Evolutionary conservation across 2,113 vertebrate species (phyloP), one percentile per base, ranked within the genome.

Genomic region (Gobio gobio): DNA sequence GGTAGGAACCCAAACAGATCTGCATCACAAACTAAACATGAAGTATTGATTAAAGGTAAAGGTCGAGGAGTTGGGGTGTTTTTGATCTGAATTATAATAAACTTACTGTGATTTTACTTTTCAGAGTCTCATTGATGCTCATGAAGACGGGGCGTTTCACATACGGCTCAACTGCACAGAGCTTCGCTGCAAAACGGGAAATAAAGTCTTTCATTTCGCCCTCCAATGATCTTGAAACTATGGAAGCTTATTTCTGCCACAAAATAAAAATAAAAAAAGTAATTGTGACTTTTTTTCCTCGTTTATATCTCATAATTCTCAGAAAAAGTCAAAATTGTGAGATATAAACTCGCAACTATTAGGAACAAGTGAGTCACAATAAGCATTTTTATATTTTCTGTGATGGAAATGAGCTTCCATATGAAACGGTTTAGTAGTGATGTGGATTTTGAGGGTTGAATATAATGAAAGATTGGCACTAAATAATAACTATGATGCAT

Each of bases 121-220:
- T 90, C 89, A 98, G 98, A 92, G 89, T 83, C 90, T 97, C 0
- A 85, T 98, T 86, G 96, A 98, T 0, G 24, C 89, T 0, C 96
- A 95, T 88, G 97, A 98, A 88, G 97, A 97, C 1, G 95, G 96
- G 0, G 88, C 94, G 0, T 89, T 92, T 64, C 86, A 94, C 24
- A 92, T 98, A 54, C 94, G 89, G 2, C 16, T 97, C 83, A 92
- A 91, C 0, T 95, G 95, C 2, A 88, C 90, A 3, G 94, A 97
- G 86, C 90, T 99, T 70, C 95, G 92, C 82, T 98, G 97, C 93
- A 97, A 96, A 86, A 95, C 96, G 0, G 98, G 98, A 88, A 98
- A 99, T 92, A 99, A 98, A 88, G 91, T 94, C 51, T 99, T 97
- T 89, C 93, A 91, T 1, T 93, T 99, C 90, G 95, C 96, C 26